phyloP scores from a whole-genome alignment of 1,140 invertebrate genomes.

The Manduca sexta region DNA sequence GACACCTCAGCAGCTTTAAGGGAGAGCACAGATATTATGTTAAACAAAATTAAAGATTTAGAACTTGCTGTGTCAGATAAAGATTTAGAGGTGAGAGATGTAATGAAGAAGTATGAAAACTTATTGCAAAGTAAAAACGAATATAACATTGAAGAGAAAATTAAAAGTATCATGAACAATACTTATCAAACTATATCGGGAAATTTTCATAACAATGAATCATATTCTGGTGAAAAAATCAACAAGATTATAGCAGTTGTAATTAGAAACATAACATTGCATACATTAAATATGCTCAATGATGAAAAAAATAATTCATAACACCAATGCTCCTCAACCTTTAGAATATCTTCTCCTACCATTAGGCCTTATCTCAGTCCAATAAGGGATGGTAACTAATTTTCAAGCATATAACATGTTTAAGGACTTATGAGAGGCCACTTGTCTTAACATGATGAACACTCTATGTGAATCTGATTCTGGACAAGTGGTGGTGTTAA shows the following conservation, averaged over 20 bases:
- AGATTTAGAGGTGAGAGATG: constrained; percentile 20
- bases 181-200: constrained; percentile 46
- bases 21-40: constrained; percentile 10
- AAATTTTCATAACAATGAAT: constrained; percentile 41
- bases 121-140: constrained; percentile 4
- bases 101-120: constrained; percentile 17
- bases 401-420: too few relatives aligned
- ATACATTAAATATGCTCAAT: constrained; percentile 17
- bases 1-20: constrained; percentile 6
- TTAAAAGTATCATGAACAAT: constrained; percentile 59
- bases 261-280: constrained; percentile 53
- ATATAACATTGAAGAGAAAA: constrained; percentile 30
- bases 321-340: too few relatives aligned
- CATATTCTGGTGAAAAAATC: constrained; percentile 38
- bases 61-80: constrained; percentile 23
- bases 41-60: constrained; percentile 28
- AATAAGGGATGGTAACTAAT: too few relatives aligned
- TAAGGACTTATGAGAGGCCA: too few relatives aligned
- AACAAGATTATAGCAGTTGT: constrained; percentile 41
- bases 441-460: too few relatives aligned
- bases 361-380: too few relatives aligned
- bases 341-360: too few relatives aligned
- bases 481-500: too few relatives aligned
- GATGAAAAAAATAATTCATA: neutral
- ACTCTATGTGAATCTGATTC: too few relatives aligned